Base-by-base conservation (phyloP, 2,888 invertebrate genomes). In the Drosophila silvestris region DNA sequence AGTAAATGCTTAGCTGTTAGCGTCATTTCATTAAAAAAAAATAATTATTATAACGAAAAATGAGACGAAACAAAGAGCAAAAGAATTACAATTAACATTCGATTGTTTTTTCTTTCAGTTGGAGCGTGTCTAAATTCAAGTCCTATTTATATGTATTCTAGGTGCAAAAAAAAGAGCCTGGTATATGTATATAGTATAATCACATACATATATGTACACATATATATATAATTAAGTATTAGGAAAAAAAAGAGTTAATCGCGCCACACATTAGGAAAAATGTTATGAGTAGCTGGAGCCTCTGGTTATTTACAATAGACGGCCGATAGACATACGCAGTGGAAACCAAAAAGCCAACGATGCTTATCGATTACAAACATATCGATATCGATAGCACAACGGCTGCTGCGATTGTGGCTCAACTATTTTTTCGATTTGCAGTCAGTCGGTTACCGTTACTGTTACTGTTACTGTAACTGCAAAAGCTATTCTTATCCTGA, bases 261-360 rank as follows among this genome's bases (percentile, higher is more conserved):
- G 63, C 54, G 69, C 59, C 57, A 70, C 68, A 70, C 39, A 62
- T 61, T 65, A 73, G 73, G 73, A 77, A 73, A 77, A 66, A 63
- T 71, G 51, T 59, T 58, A 47, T 53, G 65, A 51, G 64, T 76
- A 57, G 81, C 81, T 80, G 60, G 66, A 79, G 67, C 70, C 74
- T 70, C 74, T 75, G 70, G 68, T 62, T 79, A 82, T 79, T 61
- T 82, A 78, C 71, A 79, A 10, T 61, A 51, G 47, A 60, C 59
- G 69, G 57, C 57, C 61, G 37, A 53, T 60, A 16, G 16, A 68
- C 44, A 47, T 33, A 16, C 7, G 41, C 41, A 41, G 22, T 41
- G 51, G 16, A 39, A 39, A 67, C 50, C n/a, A 9, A 51, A 47
- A 39, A 35, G 41, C n/a, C 39, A 57, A 28, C 1, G n/a, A 12